Percentiles rank a stretch among this genome's conserved stretches.
Evolutionary conservation across 1,140 invertebrate genomes (phyloP).

Genomic region (Babylonia areolata): DNA sequence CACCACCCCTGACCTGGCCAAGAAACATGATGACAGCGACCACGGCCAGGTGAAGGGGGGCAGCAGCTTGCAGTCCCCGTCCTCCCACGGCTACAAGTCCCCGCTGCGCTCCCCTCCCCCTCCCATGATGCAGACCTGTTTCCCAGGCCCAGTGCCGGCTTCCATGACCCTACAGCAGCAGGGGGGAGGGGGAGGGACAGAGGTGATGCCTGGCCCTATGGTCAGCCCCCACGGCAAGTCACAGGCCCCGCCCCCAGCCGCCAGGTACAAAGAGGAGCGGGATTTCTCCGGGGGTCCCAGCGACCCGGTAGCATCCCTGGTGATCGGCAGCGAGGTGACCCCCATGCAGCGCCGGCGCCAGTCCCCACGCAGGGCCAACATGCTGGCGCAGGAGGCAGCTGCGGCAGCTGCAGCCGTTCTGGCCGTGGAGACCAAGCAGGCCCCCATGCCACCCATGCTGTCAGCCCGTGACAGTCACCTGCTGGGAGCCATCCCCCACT

Average conservation of each 20-base stretch:
- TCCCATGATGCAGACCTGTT: slow-evolving; percentile 25
- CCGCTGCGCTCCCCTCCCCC: slow-evolving; percentile 13
- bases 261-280: neutral
- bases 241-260: neutral
- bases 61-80: neutral
- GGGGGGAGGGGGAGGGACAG: neutral
- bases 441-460: slow-evolving; percentile 22
- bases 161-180: slow-evolving; percentile 3
- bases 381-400: slow-evolving; percentile 19
- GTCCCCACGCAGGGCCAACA: slow-evolving; percentile 16
- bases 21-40: slow-evolving; percentile 15
- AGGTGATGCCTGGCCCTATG: neutral
- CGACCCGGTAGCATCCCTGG: neutral
- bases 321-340: slow-evolving; percentile 15
- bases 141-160: slow-evolving; percentile 24
- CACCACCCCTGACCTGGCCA: neutral
- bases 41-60: slow-evolving; percentile 14
- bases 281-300: slow-evolving; percentile 8
- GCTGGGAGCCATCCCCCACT: neutral
- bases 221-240: neutral
- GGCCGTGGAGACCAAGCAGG: slow-evolving; percentile 35
- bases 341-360: slow-evolving; percentile 32
- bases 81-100: slow-evolving; percentile 9
- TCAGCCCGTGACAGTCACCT: slow-evolving; percentile 3
- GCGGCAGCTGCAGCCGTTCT: slow-evolving; percentile 16